phyloP scores from a whole-genome alignment of 23 tunicate species.

The Oikopleura dioica region DNA sequence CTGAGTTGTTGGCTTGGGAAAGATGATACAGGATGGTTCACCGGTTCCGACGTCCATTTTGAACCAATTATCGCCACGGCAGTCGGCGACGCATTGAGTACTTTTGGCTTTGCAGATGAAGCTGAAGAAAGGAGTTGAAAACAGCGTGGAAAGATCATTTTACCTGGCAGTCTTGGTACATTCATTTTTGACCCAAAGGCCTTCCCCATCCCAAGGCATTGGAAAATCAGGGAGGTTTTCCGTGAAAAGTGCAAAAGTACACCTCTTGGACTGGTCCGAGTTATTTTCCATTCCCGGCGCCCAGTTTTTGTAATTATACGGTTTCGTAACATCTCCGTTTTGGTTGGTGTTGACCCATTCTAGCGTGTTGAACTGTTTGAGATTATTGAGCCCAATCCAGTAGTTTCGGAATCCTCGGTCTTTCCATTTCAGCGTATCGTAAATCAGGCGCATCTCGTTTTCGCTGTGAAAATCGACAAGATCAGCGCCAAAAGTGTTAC shows the following conservation, averaged over 20 bases:
- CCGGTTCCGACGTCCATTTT: not conserved
- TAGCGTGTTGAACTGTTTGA: not conserved
- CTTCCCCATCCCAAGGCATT: not conserved
- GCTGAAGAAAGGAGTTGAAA: not conserved
- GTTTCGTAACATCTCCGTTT: not conserved
- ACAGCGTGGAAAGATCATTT: not conserved
- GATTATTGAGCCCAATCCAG: not conserved
- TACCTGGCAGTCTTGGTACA: not conserved
- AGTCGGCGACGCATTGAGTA: not conserved
- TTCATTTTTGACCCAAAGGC: too few relatives aligned
- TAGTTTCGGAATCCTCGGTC: too few relatives aligned
- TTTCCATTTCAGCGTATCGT: too few relatives aligned
- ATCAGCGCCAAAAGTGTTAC: slow-evolving; percentile 4
- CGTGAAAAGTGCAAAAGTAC: slow-evolving; percentile 4
- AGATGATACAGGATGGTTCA: not conserved
- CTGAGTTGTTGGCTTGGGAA: not conserved
- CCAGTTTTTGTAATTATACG: not conserved
- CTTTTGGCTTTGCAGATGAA: not conserved
- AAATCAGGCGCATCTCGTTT: too few relatives aligned
- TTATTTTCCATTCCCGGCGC: not conserved
- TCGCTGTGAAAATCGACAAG: not conserved
- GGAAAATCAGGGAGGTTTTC: not conserved
- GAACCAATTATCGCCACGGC: not conserved
- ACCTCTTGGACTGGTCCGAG: not conserved
- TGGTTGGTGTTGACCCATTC: slow-evolving; percentile 1